Evolutionary conservation across 2,888 invertebrate genomes (phyloP).

Genomic region (Patella pellucida): DNA sequence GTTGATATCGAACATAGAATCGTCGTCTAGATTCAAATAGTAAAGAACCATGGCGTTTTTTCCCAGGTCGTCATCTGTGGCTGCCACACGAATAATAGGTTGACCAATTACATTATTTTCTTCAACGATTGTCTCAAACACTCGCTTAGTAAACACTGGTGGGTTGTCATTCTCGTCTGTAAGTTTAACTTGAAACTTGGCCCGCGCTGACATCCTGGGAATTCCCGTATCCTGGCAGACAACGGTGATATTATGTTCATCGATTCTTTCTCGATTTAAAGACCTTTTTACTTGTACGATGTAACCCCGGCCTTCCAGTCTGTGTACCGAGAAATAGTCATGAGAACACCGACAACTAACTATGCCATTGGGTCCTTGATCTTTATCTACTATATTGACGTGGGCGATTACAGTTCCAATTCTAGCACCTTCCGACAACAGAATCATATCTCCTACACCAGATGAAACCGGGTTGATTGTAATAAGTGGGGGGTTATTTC

Average conservation of each 20-base stretch:
- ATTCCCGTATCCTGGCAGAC: conserved; percentile 58
- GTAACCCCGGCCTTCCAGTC: conserved; percentile 39
- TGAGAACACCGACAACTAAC: conserved; percentile 46
- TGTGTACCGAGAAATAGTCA: conserved; percentile 34
- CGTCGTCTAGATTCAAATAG: conserved; percentile 42
- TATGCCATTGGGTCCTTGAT: conserved; percentile 50
- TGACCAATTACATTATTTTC: conserved; percentile 60
- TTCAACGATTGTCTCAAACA: conserved; percentile 49
- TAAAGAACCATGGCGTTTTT: conserved; percentile 51
- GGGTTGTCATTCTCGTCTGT: conserved; percentile 63
- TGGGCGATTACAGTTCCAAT: conserved; percentile 55
- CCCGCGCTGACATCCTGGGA: conserved; percentile 46
- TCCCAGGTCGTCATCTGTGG: conserved; percentile 56
- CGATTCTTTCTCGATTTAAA: conserved; percentile 57
- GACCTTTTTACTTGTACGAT: conserved; percentile 48
- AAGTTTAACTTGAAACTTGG: conserved; percentile 53
- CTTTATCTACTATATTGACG: conserved; percentile 52
- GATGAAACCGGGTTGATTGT: conserved; percentile 39
- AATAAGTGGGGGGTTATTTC: conserved; percentile 89
- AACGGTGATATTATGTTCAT: conserved; percentile 53
- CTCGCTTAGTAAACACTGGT: conserved; percentile 52
- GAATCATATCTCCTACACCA: conserved; percentile 30
- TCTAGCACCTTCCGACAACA: conserved; percentile 46
- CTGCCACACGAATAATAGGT: conserved; percentile 51
- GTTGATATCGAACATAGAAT: conserved; percentile 49